phyloP scores from a whole-genome alignment of 1,140 invertebrate species.

The Aricia agestis region DNA sequence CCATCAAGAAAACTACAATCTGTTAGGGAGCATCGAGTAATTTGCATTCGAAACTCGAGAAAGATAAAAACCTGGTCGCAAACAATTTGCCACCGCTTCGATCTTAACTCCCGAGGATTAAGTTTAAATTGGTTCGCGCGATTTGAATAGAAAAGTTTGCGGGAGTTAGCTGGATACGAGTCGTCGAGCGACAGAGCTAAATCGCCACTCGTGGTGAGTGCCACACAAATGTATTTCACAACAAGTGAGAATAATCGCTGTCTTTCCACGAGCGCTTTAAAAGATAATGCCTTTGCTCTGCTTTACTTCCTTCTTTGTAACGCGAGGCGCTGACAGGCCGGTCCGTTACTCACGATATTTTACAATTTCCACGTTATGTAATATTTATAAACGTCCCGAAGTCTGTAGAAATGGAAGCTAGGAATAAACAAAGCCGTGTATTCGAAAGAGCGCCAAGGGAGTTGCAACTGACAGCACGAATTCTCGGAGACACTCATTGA shows the following conservation, averaged over 20 bases:
- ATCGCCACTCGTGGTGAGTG: constrained; percentile 65
- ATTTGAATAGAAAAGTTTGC: constrained; percentile 28
- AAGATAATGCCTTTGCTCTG: constrained; percentile 40
- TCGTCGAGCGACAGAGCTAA: constrained; percentile 58
- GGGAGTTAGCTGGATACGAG: constrained; percentile 36
- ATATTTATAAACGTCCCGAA: neutral
- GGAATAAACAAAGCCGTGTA: neutral
- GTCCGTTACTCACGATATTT: constrained; percentile 2
- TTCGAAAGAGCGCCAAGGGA: neutral
- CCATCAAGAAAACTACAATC: constrained; percentile 16
- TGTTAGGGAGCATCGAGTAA: constrained; percentile 20
- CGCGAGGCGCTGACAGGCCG: constrained; percentile 11
- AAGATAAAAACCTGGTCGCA: constrained; percentile 15
- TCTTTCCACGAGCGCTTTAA: constrained; percentile 42
- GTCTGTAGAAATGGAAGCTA: neutral
- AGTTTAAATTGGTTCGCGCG: constrained; percentile 46
- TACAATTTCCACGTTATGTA: neutral
- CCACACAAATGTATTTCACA: constrained; percentile 68
- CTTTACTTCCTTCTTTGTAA: constrained; percentile 22
- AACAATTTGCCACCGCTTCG: constrained; percentile 10
- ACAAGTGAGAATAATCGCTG: constrained; percentile 68
- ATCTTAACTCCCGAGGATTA: constrained; percentile 28
- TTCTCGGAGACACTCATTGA: neutral
- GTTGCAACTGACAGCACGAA: neutral
- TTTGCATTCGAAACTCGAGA: constrained; percentile 9